Base-by-base conservation (phyloP, 2,888 invertebrate genomes). In the Drosophila aldrichi region DNA sequence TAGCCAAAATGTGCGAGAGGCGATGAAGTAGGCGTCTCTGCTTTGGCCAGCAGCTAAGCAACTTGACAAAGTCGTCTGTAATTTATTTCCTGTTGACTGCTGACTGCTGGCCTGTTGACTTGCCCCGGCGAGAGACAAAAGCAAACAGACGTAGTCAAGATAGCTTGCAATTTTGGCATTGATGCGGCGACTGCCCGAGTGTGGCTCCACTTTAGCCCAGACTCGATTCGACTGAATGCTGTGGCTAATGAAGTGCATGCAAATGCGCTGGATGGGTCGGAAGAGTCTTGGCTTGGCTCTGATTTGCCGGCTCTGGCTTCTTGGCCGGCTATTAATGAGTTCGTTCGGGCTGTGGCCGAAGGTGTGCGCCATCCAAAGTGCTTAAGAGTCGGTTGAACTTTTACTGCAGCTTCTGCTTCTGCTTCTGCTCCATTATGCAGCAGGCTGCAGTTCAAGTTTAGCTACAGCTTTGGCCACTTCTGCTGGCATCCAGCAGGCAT, bases 191-290 rank as follows among this genome's bases (percentile, higher is more conserved):
- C n/a, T 40, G 51, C 25, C 54, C 22, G 22, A 29, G 29, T 3
- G 25, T 6, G 25, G 40, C 51, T 63, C 55, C 58, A 68, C 58
- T 73, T 72, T 18, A 56, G 56, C 58, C 34, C 46, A 41, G n/a
- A 12, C 40, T 43, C 38, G 10, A 16, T n/a, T 34, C 29, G 34
- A 41, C 51, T 71, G 67, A 68, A 69, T 70, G 56, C 71, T 80
- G 80, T 73, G 86, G 79, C 86, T 88, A 85, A 85, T 85, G 84
- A 84, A 88, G 84, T 84, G 84, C 79, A 85, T 88, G 84, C 88
- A 88, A 85, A 85, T 79, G 61, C 68, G 57, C 41, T 72, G 65
- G 71, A 32, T 34, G 48, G 58, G 48, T 6, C 0, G 7, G 25
- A 16, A n/a, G 38, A 40, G 54, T 12, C 25, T 64, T 48, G 52